A percentile compares a stretch with the other conserved stretches of the same genome.
Conservation (phyloP, 2,888 invertebrate genomes). For the Zygaena filipendulae region DNA sequence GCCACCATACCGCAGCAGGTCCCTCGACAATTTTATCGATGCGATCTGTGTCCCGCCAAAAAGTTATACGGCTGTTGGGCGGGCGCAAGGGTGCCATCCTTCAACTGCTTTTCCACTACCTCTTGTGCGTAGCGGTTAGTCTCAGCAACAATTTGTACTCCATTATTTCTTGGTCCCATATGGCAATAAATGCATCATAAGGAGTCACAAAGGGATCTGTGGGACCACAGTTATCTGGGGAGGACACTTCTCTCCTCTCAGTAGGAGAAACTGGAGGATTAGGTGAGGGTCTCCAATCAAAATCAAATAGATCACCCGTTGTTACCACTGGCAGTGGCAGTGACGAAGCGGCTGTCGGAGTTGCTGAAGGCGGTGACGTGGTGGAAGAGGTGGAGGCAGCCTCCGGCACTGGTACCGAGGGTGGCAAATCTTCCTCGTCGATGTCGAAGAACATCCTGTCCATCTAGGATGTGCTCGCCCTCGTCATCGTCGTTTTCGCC, state of each 20-base stretch:
- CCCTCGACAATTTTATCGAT: too few relatives aligned
- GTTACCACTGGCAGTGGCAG: too few relatives aligned
- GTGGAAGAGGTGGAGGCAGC: too few relatives aligned
- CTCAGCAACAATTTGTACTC: conserved; percentile 17
- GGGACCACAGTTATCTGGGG: conserved; percentile 14
- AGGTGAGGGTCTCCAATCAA: conserved; percentile 1
- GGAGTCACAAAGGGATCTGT: conserved; percentile 13
- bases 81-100: conserved; percentile 3
- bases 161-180: conserved; percentile 23
- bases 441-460: too few relatives aligned
- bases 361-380: too few relatives aligned
- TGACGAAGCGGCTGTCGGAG: too few relatives aligned
- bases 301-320: too few relatives aligned
- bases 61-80: conserved; percentile 11
- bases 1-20: too few relatives aligned
- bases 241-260: conserved; percentile 11
- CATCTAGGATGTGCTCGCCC: too few relatives aligned
- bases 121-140: conserved; percentile 22
- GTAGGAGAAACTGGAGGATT: conserved; percentile 1
- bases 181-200: conserved; percentile 18
- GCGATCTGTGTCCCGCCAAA: conserved; percentile 15
- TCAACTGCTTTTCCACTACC: conserved; percentile 8
- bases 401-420: too few relatives aligned
- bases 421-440: too few relatives aligned
- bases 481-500: too few relatives aligned